Percentiles rank a stretch among this genome's conserved stretches.
These are phyloP conservation scores for Leptodactylus fallax DNA, from an alignment of 2,797 vertebrate species.

Conservation along the genomic window DNA sequence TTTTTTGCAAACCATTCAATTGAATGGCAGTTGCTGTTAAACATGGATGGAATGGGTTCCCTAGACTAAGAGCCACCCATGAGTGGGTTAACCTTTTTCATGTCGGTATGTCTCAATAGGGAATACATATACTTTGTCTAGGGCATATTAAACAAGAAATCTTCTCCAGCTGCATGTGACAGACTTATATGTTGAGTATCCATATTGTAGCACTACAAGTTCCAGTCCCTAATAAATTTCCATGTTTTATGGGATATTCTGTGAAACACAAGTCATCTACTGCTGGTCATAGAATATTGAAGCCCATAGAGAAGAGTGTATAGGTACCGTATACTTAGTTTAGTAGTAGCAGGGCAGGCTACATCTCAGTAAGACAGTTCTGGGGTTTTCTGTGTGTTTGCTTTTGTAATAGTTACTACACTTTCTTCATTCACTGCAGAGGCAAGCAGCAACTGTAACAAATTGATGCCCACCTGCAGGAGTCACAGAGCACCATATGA, in stretches of 20 bases:
- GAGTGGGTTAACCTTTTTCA: not conserved
- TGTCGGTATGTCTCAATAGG: not conserved
- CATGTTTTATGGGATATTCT: not conserved
- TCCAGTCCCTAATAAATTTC: not conserved
- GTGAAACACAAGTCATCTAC: not conserved
- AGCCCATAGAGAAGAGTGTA: not conserved
- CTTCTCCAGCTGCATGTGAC: not conserved
- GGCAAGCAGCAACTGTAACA: not conserved
- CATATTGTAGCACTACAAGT: not conserved
- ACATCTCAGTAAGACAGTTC: not conserved
- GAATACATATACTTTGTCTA: not conserved
- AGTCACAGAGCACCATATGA: not conserved
- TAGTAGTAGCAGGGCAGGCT: not conserved
- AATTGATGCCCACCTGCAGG: not conserved
- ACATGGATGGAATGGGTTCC: not conserved
- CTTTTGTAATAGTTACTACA: not conserved
- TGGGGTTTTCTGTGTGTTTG: not conserved
- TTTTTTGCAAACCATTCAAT: not conserved
- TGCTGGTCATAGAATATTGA: not conserved
- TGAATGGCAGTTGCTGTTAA: not conserved
- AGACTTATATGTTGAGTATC: not conserved
- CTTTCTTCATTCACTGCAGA: constrained; percentile 9
- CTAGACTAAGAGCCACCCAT: not conserved
- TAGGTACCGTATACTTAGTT: too few relatives aligned
- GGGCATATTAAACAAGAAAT: not conserved